These are phyloP conservation scores for Callopanchax toddi DNA, from an alignment of 2,113 vertebrate species.

Conservation along the genomic window DNA sequence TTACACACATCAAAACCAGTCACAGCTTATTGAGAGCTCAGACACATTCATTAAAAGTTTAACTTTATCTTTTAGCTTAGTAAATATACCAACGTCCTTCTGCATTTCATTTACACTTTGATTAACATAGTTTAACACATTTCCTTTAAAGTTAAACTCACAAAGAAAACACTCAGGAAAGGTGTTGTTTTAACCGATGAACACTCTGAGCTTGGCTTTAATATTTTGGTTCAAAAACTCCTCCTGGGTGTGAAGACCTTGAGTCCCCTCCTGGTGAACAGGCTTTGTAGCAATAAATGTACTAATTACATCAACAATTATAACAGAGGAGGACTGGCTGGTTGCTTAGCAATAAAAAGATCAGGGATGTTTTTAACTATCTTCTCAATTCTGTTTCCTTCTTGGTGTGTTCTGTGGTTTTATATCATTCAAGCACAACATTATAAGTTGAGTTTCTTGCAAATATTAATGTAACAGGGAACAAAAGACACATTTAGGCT, in stretches of 20 bases:
- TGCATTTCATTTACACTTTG: neutral
- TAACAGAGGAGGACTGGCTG: neutral
- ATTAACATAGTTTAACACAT: neutral
- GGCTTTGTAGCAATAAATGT: neutral
- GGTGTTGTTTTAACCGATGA: neutral
- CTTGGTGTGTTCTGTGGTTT: no score
- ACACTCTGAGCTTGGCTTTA: neutral
- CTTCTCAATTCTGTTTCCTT: neutral
- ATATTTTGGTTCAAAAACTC: neutral
- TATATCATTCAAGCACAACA: no score
- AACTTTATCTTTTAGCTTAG: neutral
- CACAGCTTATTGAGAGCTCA: neutral
- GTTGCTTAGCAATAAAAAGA: constrained; percentile 21
- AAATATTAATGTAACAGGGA: no score
- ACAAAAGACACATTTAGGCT: no score
- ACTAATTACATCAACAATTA: neutral
- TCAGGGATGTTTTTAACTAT: no score
- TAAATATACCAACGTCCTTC: neutral
- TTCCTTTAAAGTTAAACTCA: neutral
- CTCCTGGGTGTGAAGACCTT: neutral
- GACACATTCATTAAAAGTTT: neutral
- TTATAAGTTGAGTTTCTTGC: no score
- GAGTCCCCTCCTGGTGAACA: neutral
- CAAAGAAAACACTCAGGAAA: neutral
- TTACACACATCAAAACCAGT: neutral